phyloP scores from a whole-genome alignment of 1,140 invertebrate species.

The Helicoverpa zea region DNA sequence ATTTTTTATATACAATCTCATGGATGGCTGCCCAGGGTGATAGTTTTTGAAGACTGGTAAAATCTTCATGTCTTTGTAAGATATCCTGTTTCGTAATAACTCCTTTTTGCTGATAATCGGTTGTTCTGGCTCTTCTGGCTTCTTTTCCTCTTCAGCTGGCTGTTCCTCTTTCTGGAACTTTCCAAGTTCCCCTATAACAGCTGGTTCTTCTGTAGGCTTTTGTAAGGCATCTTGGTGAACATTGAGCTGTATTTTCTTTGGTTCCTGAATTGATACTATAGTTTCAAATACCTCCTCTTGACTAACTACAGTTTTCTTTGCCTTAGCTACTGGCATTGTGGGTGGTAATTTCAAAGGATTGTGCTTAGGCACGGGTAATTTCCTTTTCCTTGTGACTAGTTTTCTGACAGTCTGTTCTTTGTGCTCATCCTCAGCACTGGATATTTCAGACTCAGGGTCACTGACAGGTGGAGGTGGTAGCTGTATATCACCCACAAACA shows the following conservation, averaged over 20 bases:
- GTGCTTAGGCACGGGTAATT: conserved; percentile 83
- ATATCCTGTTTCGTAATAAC: conserved; percentile 90
- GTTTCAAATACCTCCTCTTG: conserved; percentile 90
- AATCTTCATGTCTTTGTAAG: conserved; percentile 91
- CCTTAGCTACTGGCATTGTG: conserved; percentile 65
- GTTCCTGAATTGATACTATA: conserved; percentile 82
- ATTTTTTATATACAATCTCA: conserved; percentile 97
- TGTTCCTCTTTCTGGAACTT: conserved; percentile 76
- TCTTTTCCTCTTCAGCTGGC: conserved; percentile 63
- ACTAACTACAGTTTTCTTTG: conserved; percentile 83
- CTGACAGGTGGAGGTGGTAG: conserved; percentile 58
- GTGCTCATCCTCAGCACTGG: conserved; percentile 87
- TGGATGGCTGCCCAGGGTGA: conserved; percentile 92
- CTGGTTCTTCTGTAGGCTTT: conserved; percentile 68
- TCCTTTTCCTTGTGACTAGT: conserved; percentile 87
- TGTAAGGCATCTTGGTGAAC: conserved; percentile 81
- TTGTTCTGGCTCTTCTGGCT: conserved; percentile 66
- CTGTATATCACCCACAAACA: conserved; percentile 67
- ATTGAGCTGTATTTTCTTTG: conserved; percentile 90
- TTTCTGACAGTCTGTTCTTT: conserved; percentile 78
- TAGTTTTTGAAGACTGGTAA: conserved; percentile 96
- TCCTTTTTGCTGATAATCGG: conserved; percentile 90
- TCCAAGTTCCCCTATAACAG: conserved; percentile 76
- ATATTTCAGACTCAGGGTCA: conserved; percentile 93
- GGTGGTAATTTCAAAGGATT: conserved; percentile 88